Conservation (phyloP, 2,113 vertebrate species). For the Calyptommatus sinebrachiatus region DNA sequence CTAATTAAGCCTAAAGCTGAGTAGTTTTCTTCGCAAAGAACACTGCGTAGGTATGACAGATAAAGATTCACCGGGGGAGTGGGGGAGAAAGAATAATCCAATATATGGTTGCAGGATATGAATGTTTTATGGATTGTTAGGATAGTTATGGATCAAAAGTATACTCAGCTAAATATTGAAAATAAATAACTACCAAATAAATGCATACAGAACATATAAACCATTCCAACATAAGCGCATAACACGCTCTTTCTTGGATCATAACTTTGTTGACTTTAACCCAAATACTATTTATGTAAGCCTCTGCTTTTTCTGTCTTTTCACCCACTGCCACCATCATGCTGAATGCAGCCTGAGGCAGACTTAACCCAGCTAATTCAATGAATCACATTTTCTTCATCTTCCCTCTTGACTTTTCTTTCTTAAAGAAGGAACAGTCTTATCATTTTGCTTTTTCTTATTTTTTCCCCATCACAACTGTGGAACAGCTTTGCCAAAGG, state of each 20-base stretch:
- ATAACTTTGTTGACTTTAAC: neutral
- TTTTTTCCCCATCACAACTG: neutral
- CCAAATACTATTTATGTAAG: neutral
- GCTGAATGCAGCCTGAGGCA: neutral
- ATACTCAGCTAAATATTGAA: no score
- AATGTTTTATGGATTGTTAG: no score
- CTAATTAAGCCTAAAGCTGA: no score
- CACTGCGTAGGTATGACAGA: no score
- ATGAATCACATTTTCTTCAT: neutral
- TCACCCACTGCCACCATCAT: neutral
- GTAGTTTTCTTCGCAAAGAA: no score
- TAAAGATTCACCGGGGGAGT: no score
- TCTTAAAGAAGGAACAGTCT: neutral
- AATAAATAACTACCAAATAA: no score
- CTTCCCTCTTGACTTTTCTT: neutral
- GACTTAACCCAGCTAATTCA: neutral
- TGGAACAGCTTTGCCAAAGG: neutral
- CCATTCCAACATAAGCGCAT: neutral
- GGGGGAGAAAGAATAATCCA: no score
- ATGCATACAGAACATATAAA: no score
- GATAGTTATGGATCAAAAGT: no score
- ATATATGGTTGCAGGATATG: no score
- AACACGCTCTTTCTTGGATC: neutral
- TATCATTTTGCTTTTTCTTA: conserved; percentile 8
- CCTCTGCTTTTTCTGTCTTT: neutral